A percentile compares a stretch with the other conserved stretches of the same genome.
Evolutionary conservation across 2,797 vertebrate genomes (phyloP).

Genomic region (Peromyscus eremicus): DNA sequence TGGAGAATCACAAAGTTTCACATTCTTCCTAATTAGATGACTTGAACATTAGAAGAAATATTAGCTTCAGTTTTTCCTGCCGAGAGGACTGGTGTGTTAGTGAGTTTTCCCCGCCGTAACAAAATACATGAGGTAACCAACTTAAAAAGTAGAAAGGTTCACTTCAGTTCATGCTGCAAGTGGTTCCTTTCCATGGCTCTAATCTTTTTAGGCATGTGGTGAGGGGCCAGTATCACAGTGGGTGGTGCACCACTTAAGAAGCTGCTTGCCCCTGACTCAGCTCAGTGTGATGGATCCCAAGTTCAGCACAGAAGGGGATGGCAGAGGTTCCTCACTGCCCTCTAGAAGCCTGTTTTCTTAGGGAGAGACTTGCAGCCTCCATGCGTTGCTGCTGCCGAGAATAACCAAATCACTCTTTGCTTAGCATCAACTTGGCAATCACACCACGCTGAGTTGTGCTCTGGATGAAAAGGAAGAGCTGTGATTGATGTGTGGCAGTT

Average conservation of each 20-base stretch:
- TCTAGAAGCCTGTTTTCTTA: neutral
- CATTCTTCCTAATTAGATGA: slow-evolving; percentile 10
- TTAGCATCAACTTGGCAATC: neutral
- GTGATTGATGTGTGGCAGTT: neutral
- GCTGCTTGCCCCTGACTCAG: neutral
- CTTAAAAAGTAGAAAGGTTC: neutral
- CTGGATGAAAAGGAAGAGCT: neutral
- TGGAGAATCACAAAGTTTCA: neutral
- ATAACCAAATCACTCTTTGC: neutral
- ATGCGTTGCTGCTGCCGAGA: neutral
- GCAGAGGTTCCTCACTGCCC: neutral
- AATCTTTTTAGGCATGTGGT: neutral
- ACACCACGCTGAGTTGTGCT: neutral
- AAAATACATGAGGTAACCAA: neutral
- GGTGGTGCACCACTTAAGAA: neutral
- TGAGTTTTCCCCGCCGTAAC: neutral
- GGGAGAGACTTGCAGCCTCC: neutral
- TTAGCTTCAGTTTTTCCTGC: neutral
- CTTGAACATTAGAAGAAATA: neutral
- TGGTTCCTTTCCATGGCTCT: neutral
- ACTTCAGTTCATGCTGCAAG: neutral
- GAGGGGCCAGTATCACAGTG: neutral
- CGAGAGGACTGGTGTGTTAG: neutral
- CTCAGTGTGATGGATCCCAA: neutral
- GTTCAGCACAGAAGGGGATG: neutral